Base-by-base conservation (phyloP, 2,113 vertebrate genomes). In the Pterophyllum scalare region DNA sequence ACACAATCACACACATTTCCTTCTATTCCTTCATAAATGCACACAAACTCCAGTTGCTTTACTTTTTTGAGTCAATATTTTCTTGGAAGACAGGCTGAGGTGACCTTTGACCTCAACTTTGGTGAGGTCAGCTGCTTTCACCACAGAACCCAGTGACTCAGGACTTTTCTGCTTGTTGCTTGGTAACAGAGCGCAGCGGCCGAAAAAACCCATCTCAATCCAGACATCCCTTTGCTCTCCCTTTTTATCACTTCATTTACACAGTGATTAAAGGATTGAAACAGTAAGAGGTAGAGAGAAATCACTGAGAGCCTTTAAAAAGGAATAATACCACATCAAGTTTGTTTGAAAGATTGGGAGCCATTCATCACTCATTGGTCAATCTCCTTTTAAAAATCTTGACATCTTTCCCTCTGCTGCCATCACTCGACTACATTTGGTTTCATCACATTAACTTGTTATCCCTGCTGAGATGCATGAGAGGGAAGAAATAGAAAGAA, bases 91-190 rank as follows among this genome's bases (percentile, higher is more conserved):
- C 52, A 43, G 74, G 38, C 70, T 77, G 83, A 4, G 24, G 56
- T 84, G 82, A 89, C 81, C 88, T 80, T 76, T 89, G 43, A 90
- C 89, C 88, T 70, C 5, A 0, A 64, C 77, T 77, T 75, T 26
- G 35, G 46, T 60, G 86, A 93, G 87, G 87, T 93, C 83, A 87
- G 82, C 65, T 28, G 61, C 84, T 90, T 87, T 84, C 61, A 58
- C 79, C 82, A 43, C 33, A 74, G 59, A 84, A 86, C 17, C 4
- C 54, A 75, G 88, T 90, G 90, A 93, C 87, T 92, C 80, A 89
- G 76, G 91, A 80, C 82, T 92, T 92, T 83, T 81, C 79, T 46
- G 65, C 65, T 84, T 74, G 89, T 91, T 93, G 92, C 92, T 88
- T 93, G 74, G 91, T 89, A 93, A 93, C 91, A 86, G 82, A 80